phyloP scores from a whole-genome alignment of 1,140 invertebrate species.

The Acyrthosiphon pisum region DNA sequence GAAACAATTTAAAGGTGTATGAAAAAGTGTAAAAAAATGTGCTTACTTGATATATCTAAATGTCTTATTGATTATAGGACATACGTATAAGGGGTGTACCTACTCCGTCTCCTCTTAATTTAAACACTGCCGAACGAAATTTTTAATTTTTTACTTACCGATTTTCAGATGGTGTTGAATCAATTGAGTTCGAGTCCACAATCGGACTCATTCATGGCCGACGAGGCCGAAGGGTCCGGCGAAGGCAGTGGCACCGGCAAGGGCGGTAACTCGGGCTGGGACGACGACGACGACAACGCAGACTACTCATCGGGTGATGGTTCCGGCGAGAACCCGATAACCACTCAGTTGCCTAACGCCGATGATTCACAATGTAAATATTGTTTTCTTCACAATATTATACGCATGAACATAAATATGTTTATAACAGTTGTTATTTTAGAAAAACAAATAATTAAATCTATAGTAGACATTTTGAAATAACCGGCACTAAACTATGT shows the following conservation, averaged over 20 bases:
- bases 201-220: conserved; percentile 62
- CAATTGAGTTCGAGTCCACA: conserved; percentile 63
- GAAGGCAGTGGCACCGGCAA: conserved; percentile 61
- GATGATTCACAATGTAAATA: not conserved
- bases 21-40: too few relatives aligned
- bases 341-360: not conserved
- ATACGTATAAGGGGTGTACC: too few relatives aligned
- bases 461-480: too few relatives aligned
- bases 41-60: too few relatives aligned
- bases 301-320: conserved; percentile 64
- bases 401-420: not conserved
- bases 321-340: conserved; percentile 61
- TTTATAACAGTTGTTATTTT: not conserved
- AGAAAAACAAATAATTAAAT: too few relatives aligned
- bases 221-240: conserved; percentile 63
- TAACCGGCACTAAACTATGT: too few relatives aligned
- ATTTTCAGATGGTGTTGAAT: conserved; percentile 63
- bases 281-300: conserved; percentile 60
- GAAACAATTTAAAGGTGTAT: too few relatives aligned
- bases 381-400: not conserved
- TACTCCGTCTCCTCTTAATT: too few relatives aligned
- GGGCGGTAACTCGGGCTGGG: conserved; percentile 39
- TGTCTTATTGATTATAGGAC: too few relatives aligned
- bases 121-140: not conserved
- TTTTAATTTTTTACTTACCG: not conserved